phyloP scores from a whole-genome alignment of 2,797 vertebrate genomes.

The Antrozous pallidus region DNA sequence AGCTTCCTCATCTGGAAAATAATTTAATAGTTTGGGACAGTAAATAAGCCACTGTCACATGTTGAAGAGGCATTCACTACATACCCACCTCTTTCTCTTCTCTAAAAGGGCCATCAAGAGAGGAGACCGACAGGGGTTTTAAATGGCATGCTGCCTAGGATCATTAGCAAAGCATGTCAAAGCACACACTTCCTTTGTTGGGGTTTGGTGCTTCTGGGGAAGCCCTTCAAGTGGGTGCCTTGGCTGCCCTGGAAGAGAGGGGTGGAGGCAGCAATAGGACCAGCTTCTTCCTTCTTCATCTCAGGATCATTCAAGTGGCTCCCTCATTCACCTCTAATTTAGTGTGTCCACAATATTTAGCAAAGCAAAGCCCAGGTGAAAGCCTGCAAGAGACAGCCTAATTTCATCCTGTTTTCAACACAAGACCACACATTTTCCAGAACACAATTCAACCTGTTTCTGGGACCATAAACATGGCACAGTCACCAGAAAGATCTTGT shows the following conservation, averaged over 20 bases:
- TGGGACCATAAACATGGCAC: background rate
- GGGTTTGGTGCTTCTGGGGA: background rate
- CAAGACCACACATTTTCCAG: background rate
- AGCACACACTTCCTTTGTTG: background rate
- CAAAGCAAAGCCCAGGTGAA: background rate
- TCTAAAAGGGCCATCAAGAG: background rate
- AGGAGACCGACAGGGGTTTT: background rate
- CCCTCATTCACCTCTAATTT: background rate
- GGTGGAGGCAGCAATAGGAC: too few species aligned
- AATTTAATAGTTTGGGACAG: background rate
- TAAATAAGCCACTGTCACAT: background rate
- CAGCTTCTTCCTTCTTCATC: background rate
- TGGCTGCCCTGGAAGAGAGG: background rate
- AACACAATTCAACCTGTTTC: conserved; percentile 24
- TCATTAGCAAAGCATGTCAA: background rate
- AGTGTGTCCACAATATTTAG: background rate
- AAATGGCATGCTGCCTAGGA: background rate
- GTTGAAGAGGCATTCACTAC: background rate
- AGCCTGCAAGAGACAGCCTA: background rate
- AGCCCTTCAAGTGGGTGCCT: background rate
- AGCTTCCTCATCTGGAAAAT: background rate
- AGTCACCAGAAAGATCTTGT: background rate
- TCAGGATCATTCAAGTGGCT: background rate
- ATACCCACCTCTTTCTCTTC: background rate
- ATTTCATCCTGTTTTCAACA: background rate